Percentiles rank a stretch among this genome's conserved stretches.
Conservation (phyloP, 1,140 invertebrate genomes). For the Trichoplusia ni region DNA sequence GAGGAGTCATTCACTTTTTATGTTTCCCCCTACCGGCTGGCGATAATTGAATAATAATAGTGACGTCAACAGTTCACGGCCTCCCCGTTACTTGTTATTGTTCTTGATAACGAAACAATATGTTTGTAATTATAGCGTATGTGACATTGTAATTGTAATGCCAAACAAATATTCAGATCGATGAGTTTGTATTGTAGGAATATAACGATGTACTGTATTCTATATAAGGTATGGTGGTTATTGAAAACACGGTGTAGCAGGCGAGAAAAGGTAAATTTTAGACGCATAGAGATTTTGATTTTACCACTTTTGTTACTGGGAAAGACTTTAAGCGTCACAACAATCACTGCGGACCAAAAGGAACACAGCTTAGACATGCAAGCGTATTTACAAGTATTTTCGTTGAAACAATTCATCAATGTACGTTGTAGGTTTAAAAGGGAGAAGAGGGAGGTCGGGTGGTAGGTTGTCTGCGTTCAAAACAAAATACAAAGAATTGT, state of each 20-base stretch:
- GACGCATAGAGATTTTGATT: too few species aligned
- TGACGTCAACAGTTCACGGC: conserved; percentile 45
- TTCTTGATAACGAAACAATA: conserved; percentile 44
- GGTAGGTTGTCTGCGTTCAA: conserved; percentile 48
- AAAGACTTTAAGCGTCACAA: too few species aligned
- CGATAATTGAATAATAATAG: conserved; percentile 49
- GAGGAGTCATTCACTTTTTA: conserved; percentile 64
- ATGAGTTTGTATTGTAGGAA: conserved; percentile 3
- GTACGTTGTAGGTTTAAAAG: conserved; percentile 51
- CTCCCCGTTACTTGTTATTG: conserved; percentile 38
- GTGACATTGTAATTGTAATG: conserved; percentile 21
- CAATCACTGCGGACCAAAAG: too few species aligned
- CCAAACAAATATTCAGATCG: conserved; percentile 14
- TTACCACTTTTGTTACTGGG: too few species aligned
- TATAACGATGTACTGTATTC: too few species aligned
- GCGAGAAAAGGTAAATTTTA: too few species aligned
- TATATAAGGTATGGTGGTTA: too few species aligned
- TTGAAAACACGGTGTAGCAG: too few species aligned
- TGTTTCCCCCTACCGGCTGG: conserved; percentile 38
- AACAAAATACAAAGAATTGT: conserved; percentile 75
- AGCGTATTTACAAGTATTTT: conserved; percentile 33
- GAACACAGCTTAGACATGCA: neutral
- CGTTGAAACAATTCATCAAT: conserved; percentile 53
- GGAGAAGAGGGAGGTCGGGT: conserved; percentile 44
- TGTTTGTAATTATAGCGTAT: conserved; percentile 28